These are phyloP conservation scores for Nephrocerus scutellatus DNA, from an alignment of 2,888 invertebrate species.

Conservation along the genomic window DNA sequence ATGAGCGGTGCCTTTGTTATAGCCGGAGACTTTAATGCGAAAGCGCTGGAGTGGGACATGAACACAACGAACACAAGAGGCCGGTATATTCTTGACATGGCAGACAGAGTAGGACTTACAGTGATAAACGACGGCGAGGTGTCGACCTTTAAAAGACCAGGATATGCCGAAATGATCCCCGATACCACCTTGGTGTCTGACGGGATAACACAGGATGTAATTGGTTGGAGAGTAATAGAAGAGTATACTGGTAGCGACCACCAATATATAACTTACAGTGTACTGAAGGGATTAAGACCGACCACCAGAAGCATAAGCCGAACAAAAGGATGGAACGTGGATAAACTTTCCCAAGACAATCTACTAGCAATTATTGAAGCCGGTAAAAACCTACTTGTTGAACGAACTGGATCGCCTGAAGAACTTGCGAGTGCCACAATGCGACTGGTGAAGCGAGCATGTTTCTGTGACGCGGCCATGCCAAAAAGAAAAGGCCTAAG, in stretches of 20 bases:
- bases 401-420: no score
- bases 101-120: slow-evolving; percentile 10
- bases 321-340: no score
- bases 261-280: no score
- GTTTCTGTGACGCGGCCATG: no score
- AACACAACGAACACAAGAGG: slow-evolving; percentile 11
- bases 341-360: no score
- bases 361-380: no score
- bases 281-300: no score
- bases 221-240: slow-evolving; percentile 13
- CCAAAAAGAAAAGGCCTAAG: no score
- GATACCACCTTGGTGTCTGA: slow-evolving; percentile 12
- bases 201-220: not conserved
- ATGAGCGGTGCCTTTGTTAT: not conserved
- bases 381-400: no score
- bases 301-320: no score
- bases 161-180: slow-evolving; percentile 11
- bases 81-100: slow-evolving; percentile 15
- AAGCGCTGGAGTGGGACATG: slow-evolving; percentile 9
- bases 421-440: no score
- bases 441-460: no score
- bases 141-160: slow-evolving; percentile 13
- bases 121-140: slow-evolving; percentile 10
- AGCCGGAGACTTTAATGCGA: slow-evolving; percentile 7
- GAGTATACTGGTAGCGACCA: slow-evolving; percentile 16